phyloP scores from a whole-genome alignment of 2,888 invertebrate genomes.

The Galeruca laticollis region DNA sequence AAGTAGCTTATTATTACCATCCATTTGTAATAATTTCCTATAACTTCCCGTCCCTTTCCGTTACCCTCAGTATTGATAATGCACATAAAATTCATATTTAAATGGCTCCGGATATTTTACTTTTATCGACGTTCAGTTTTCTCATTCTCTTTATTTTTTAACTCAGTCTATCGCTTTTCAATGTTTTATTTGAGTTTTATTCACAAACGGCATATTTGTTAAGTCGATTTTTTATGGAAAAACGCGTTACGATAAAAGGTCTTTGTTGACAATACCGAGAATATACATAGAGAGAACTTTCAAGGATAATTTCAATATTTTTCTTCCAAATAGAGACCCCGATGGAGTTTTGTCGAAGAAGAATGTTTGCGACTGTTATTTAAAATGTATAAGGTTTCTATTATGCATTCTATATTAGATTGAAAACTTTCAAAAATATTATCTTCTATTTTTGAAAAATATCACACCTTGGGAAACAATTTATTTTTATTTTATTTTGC shows the following conservation, averaged over 20 bases:
- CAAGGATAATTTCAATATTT: constrained; percentile 37
- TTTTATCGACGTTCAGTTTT: constrained; percentile 38
- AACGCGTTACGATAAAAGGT: constrained; percentile 39
- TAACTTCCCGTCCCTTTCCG: constrained; percentile 19
- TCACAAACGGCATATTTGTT: constrained; percentile 45
- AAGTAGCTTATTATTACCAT: background rate
- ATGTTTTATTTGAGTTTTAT: constrained; percentile 47
- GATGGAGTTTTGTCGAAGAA: background rate
- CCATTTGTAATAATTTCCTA: background rate
- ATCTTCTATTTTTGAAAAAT: too few relatives aligned
- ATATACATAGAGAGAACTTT: constrained; percentile 26
- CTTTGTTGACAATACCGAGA: constrained; percentile 35
- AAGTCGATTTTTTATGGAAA: constrained; percentile 35
- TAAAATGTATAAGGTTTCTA: background rate
- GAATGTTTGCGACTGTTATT: background rate
- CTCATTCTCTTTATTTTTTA: constrained; percentile 4
- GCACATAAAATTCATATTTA: constrained; percentile 45
- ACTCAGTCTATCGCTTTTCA: constrained; percentile 27
- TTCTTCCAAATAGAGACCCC: constrained; percentile 19
- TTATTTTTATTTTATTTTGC: too few relatives aligned
- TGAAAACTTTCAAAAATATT: too few relatives aligned
- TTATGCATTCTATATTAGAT: too few relatives aligned
- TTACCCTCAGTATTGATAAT: constrained; percentile 11
- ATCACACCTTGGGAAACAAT: too few relatives aligned
- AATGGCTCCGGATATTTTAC: constrained; percentile 44